Evolutionary conservation across 2,797 vertebrate genomes (phyloP), one percentile per base, ranked within the genome.

Genomic region (Melanotaenia parkinsoni): DNA sequence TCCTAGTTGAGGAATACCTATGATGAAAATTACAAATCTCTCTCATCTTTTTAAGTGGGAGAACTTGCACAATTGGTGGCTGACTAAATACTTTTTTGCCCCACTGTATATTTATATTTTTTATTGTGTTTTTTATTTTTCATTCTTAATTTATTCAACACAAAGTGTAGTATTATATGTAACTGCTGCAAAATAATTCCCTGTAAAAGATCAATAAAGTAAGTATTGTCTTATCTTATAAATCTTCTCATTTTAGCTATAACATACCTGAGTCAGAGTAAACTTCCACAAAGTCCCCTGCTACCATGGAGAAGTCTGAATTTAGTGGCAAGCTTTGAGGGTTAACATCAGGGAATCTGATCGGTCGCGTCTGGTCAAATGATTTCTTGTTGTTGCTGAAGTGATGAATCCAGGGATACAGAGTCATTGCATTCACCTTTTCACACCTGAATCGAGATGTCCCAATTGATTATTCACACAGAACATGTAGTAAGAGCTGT

Each of bases 371-470:
- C 89, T 99, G 98, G 95, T 99, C 98, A 37, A 94, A 93, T 54
- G 96, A 97, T 90, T 92, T 96, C 92, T 96, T 96, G 91, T 99
- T 99, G 95, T 99, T 99, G 92, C 98, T 99, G 93, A 98, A 99
- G 86, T 99, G 98, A 94, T 99, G 98, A 88, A 99, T 96, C 98
- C 98, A 99, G 58, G 98, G 98, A 91, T 98, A 99, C 90, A 99
- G 92, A 73, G 95, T 97, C 89, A 95, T 92, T 75, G 95, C 94
- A 81, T 99, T 98, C 88, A 97, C 93, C 88, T 95, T 91, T 89
- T 96, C 96, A 93, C 98, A 99, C 96, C 98, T 99, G 84, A 81
- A 70, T 70, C 58, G 67, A 86, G 57, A 12, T 82, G 69, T 70
- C 33, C 51, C 80, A 63, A 79, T 28, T 33, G 18, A 60, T 70